These are phyloP conservation scores for Quadroppia sp. DNA, from an alignment of 2,888 invertebrate genomes.

Conservation along the genomic window DNA sequence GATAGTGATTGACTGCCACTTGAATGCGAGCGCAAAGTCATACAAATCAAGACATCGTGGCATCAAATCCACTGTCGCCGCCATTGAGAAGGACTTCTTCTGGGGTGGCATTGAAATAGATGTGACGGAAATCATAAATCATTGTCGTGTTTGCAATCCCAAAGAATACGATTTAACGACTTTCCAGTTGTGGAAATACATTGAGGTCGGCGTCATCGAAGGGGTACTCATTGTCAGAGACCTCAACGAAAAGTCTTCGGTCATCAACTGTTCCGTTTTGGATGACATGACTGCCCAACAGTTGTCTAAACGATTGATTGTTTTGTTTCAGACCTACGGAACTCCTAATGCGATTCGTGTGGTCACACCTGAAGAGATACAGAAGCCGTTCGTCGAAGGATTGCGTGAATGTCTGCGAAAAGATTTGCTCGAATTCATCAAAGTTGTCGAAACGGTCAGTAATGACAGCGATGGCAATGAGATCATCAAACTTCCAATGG, in stretches of 20 bases:
- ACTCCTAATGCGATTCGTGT: slow-evolving; percentile 28
- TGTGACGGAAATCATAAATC: not conserved
- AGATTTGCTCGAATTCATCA: slow-evolving; percentile 1
- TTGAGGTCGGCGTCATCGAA: slow-evolving; percentile 19
- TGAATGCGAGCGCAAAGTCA: not conserved
- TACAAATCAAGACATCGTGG: slow-evolving; percentile 4
- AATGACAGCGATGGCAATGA: not conserved
- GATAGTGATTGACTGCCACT: not conserved
- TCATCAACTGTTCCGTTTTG: not conserved
- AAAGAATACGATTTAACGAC: slow-evolving; percentile 9
- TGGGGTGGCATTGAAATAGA: slow-evolving; percentile 8
- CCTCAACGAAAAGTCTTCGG: slow-evolving; percentile 18
- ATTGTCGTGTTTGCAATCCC: slow-evolving; percentile 20
- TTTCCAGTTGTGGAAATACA: slow-evolving; percentile 26
- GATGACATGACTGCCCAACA: not conserved
- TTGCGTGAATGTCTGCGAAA: not conserved
- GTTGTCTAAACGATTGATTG: not conserved
- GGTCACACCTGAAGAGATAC: not conserved
- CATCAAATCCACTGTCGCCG: not conserved
- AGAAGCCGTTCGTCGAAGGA: not conserved
- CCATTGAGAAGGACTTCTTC: not conserved
- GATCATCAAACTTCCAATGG: slow-evolving; percentile 13
- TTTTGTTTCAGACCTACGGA: slow-evolving; percentile 10
- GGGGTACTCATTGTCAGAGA: not conserved
- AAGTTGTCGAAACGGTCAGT: not conserved